phyloP scores from a whole-genome alignment of 2,113 vertebrate species.

The Microcebus lehilahytsara region DNA sequence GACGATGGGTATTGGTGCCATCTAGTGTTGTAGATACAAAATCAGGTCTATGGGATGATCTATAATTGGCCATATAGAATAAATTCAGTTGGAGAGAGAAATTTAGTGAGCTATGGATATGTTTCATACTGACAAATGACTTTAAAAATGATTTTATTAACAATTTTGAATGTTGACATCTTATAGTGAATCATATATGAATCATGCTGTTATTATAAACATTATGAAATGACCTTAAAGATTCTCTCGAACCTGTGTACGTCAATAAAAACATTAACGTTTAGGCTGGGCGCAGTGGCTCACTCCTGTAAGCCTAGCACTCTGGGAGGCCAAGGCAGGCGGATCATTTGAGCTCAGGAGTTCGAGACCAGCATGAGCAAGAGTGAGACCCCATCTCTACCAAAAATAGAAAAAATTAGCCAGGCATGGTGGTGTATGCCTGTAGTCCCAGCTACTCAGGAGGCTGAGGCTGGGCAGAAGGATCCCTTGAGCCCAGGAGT shows the following conservation, averaged over 20 bases:
- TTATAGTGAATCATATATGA: constrained; percentile 14
- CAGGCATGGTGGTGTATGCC: too few relatives aligned
- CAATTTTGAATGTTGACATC: constrained; percentile 31
- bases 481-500: too few relatives aligned
- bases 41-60: background rate
- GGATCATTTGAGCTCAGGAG: too few relatives aligned
- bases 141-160: constrained; percentile 43
- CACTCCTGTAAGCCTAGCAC: too few relatives aligned
- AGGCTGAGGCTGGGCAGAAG: too few relatives aligned
- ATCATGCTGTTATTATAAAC: background rate
- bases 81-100: background rate
- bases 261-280: constrained; percentile 11
- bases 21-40: constrained; percentile 75
- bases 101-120: background rate
- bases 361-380: too few relatives aligned
- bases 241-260: background rate
- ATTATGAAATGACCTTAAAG: background rate
- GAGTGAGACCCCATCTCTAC: too few relatives aligned
- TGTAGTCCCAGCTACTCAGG: too few relatives aligned
- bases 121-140: background rate
- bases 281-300: background rate
- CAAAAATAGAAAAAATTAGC: too few relatives aligned
- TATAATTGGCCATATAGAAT: background rate
- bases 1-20: constrained; percentile 75
- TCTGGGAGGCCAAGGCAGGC: too few relatives aligned